Percentiles rank a stretch among this genome's conserved stretches.
These are phyloP conservation scores for Anthopleura xanthogrammica DNA, from an alignment of 92 coral and sea anemone species.

Conservation along the genomic window DNA sequence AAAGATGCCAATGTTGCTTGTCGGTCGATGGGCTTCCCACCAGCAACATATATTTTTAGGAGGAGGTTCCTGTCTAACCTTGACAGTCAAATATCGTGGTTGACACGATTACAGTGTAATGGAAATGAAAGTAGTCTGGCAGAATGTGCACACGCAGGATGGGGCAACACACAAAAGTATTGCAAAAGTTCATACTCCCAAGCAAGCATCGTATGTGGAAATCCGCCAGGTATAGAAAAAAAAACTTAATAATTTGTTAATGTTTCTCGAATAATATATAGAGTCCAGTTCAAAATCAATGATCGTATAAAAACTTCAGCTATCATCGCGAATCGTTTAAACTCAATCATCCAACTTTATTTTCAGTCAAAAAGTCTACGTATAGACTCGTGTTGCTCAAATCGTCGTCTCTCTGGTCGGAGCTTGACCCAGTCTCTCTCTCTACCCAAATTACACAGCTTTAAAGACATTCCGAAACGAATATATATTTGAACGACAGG, in stretches of 20 bases:
- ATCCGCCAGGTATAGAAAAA: not conserved
- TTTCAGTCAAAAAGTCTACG: no score
- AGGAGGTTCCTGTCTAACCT: not conserved
- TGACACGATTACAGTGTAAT: not conserved
- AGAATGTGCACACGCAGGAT: conserved; percentile 15
- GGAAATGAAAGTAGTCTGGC: conserved; percentile 7
- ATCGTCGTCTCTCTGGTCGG: no score
- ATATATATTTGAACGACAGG: no score
- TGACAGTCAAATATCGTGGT: not conserved
- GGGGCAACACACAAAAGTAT: not conserved
- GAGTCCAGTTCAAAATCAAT: no score
- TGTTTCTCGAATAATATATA: no score
- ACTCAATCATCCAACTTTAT: no score
- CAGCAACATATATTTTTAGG: conserved; percentile 1
- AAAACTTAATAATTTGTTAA: not conserved
- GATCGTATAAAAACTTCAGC: no score
- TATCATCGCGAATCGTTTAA: no score
- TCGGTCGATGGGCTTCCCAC: conserved; percentile 3
- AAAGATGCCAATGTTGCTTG: conserved; percentile 9
- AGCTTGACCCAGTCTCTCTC: no score
- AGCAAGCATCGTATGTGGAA: not conserved
- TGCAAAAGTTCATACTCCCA: not conserved
- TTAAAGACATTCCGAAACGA: no score
- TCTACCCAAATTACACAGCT: no score
- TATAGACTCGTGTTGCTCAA: no score